These are phyloP conservation scores for Tragopan temminckii DNA, from an alignment of 2,797 vertebrate genomes.

Conservation along the genomic window DNA sequence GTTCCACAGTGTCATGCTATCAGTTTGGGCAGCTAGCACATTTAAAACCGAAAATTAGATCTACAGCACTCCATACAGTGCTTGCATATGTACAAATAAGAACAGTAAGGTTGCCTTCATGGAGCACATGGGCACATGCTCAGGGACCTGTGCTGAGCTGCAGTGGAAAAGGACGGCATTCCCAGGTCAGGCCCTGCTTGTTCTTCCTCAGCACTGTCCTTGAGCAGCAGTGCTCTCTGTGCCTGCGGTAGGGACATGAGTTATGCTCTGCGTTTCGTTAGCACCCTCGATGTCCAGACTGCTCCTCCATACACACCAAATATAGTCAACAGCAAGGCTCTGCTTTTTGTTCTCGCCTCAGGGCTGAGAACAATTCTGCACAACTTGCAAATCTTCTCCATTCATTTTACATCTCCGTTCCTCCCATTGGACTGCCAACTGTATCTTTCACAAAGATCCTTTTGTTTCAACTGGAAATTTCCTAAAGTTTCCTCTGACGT, in stretches of 20 bases:
- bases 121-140: accelerated
- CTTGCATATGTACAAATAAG: accelerated
- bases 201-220: neutral
- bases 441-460: slow-evolving; percentile 53
- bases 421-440: slow-evolving; percentile 27
- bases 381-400: slow-evolving; percentile 42
- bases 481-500: slow-evolving; percentile 29
- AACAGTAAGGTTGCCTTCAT: neutral
- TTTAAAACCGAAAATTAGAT: neutral
- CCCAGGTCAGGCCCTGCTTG: neutral
- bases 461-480: slow-evolving; percentile 47
- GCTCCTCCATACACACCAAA: slow-evolving; percentile 63
- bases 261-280: slow-evolving; percentile 36
- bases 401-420: slow-evolving; percentile 10
- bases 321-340: slow-evolving; percentile 57
- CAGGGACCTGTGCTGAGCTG: accelerated
- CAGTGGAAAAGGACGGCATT: neutral
- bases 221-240: neutral
- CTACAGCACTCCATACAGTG: neutral
- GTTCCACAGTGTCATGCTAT: neutral
- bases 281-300: slow-evolving; percentile 33
- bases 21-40: neutral
- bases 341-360: slow-evolving; percentile 33
- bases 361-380: slow-evolving; percentile 44
- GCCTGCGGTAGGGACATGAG: neutral